A percentile compares a stretch with the other conserved stretches of the same genome.
phyloP scores from a whole-genome alignment of 2,888 invertebrate species.

The Liodrosophila aerea region DNA sequence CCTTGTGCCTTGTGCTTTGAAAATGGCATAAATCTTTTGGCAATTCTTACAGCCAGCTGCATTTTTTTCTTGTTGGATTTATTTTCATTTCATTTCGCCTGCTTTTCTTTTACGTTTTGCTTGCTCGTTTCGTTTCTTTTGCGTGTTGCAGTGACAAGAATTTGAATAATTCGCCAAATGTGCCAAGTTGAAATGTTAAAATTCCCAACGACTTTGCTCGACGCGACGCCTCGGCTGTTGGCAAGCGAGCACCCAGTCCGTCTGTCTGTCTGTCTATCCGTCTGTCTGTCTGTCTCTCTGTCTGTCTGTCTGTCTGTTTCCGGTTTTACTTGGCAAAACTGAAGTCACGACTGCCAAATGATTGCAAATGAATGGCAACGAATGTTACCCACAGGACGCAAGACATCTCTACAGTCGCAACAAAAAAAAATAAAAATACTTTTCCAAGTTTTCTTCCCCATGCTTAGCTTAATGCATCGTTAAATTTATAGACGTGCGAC shows the following conservation, averaged over 20 bases:
- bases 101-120: slow-evolving; percentile 17
- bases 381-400: slow-evolving; percentile 11
- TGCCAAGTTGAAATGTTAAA: slow-evolving; percentile 78
- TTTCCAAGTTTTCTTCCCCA: slow-evolving; percentile 32
- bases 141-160: slow-evolving; percentile 74
- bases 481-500: slow-evolving; percentile 64
- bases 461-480: slow-evolving; percentile 64
- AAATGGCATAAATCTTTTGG: slow-evolving; percentile 65
- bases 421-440: background rate
- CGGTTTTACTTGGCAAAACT: slow-evolving; percentile 57
- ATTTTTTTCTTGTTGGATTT: slow-evolving; percentile 34
- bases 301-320: slow-evolving; percentile 55
- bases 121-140: slow-evolving; percentile 17
- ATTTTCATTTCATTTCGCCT: slow-evolving; percentile 41
- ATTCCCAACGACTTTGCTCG: slow-evolving; percentile 56
- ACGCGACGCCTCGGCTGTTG: slow-evolving; percentile 2
- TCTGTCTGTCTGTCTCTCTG: background rate
- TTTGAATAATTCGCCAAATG: slow-evolving; percentile 76
- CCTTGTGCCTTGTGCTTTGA: background rate
- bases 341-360: slow-evolving; percentile 72
- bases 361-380: slow-evolving; percentile 73
- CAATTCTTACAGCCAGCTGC: slow-evolving; percentile 51
- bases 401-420: background rate
- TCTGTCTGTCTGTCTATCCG: background rate
- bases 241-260: too few species aligned